Evolutionary conservation across 1,140 invertebrate genomes (phyloP), one percentile per base, ranked within the genome.

Genomic region (Theocolax elegans): DNA sequence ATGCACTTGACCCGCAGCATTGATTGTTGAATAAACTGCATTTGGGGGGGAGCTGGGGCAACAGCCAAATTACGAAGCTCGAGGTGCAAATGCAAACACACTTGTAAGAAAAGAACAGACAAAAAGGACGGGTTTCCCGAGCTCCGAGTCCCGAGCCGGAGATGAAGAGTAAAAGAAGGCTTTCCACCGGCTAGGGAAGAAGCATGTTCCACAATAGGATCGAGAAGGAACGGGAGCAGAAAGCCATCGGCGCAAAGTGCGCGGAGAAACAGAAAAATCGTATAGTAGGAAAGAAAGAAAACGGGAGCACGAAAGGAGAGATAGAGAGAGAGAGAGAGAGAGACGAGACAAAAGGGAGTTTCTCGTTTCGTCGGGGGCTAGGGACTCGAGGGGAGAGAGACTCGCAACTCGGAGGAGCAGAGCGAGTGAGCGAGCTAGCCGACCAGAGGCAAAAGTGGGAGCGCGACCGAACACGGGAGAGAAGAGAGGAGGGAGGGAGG

Each of bases 371-470:
- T 40, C 8, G 35, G 17, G 35, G 19, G n/a, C n/a, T n/a, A n/a
- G n/a, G n/a, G n/a, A n/a, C 19, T 19, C 13, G 54, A 31, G 40
- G 49, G 62, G 73, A 53, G 65, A 25, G 56, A 49, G 46, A 42
- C 23, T 40, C 40, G 59, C 31, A 35, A 10, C 31, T n/a, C 4
- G 31, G 4, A 35, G 31, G 4, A 35, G 4, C 4, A 19, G 53
- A 65, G 40, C 35, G 54, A 53, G 71, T 40, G 53, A 69, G 35
- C 60, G 35, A 35, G 44, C 46, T 31, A 60, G 64, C 13, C 23
- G 44, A n/a, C n/a, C n/a, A n/a, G 44, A 2, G n/a, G 58, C 56
- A 59, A 54, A 12, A 29, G 46, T 44, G 35, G 9, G 27, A 23
- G 44, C 19, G 42, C 21, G 59, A 17, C 42, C n/a, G n/a, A 51